Base-by-base conservation (phyloP, 2,797 vertebrate genomes). In the Propithecus perrieri region DNA sequence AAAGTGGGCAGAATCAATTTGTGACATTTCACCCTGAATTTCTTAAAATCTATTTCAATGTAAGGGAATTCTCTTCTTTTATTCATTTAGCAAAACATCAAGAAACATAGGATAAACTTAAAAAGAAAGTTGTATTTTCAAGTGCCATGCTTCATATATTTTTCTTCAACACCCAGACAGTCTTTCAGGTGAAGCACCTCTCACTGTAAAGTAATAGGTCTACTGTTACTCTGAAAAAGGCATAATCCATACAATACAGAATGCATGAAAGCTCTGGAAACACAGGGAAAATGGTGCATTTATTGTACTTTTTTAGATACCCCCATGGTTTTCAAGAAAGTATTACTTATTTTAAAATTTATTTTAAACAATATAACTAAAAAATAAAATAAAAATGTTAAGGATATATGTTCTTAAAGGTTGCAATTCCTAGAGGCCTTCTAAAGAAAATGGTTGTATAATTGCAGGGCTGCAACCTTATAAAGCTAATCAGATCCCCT, bases 291-390 rank as follows among this genome's bases (percentile, higher is more conserved):
- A 83, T 38, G 14, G 14, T 59, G 12, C 2, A 15, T 12, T 30
- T n/a, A 46, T 24, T 81, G 17, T 89, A 14, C 35, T 72, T 94
- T 93, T 72, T 28, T 41, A 87, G 80, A 65, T 2, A 79, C 12
- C 33, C 14, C 59, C 53, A 46, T 20, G 33, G 20, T 50, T 88
- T 80, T 81, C 43, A 55, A 84, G 38, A 94, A 61, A 91, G 50
- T 48, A 7, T 12, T 85, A 24, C n/a, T 88, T 90, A 55, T 48
- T 90, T 65, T 30, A 69, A 48, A 86, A n/a, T 75, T 24, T 76
- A 75, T 93, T 91, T 95, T 96, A 96, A 87, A 53, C 22, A 48
- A 26, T 20, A 12, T 79, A 20, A 67, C 28, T 43, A 57, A 75
- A 84, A 48, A 14, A 59, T 59, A 59, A 35, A 74, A 93, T 55